Evolutionary conservation across 2,797 vertebrate genomes (phyloP).

Genomic region (Pangasius krempfi): DNA sequence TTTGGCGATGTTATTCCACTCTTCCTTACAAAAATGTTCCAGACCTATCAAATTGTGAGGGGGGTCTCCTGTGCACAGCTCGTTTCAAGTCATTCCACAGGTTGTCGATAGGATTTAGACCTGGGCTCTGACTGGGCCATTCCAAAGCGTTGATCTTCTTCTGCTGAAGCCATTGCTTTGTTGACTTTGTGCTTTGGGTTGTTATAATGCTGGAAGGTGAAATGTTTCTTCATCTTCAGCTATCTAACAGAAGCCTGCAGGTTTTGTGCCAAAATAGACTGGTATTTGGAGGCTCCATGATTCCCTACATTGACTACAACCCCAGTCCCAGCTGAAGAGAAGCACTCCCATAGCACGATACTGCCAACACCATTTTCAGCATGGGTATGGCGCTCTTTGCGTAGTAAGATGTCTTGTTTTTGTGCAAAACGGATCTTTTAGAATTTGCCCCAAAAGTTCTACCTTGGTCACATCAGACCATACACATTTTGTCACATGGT

Average conservation of each 20-base stretch:
- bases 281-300: neutral
- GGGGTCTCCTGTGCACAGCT: too few relatives aligned
- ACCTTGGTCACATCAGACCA: neutral
- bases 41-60: too few relatives aligned
- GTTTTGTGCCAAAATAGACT: neutral
- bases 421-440: neutral
- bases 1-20: neutral
- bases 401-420: neutral
- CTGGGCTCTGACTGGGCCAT: neutral
- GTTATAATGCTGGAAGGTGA: neutral
- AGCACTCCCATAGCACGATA: neutral
- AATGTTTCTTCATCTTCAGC: neutral
- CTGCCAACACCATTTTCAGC: neutral
- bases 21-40: neutral
- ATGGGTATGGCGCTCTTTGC: neutral
- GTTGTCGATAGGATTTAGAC: neutral
- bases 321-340: neutral
- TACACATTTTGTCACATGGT: neutral
- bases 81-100: too few relatives aligned
- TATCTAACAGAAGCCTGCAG: neutral
- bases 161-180: neutral
- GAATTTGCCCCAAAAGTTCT: neutral
- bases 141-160: neutral
- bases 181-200: neutral
- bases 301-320: neutral